Base-by-base conservation (phyloP, 53 echinoderm and acorn worm species). In the Pentamera pediparva region DNA sequence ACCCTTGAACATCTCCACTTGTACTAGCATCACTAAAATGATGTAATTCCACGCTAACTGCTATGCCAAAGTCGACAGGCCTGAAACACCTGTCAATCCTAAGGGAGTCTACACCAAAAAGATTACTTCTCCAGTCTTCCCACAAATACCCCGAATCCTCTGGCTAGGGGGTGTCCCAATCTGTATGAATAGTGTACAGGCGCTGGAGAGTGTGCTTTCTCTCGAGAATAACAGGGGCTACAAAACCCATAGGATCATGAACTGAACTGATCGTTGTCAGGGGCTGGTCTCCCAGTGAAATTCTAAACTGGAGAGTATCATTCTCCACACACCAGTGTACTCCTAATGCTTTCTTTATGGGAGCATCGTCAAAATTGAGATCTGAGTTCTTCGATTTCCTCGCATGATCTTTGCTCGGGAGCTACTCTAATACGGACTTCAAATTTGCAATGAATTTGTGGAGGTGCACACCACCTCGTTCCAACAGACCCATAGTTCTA, bases 391-490 rank as follows among this genome's bases (percentile, higher is more conserved):
- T 62, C 12, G 56, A 1, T 51, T 62, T 18, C 71, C 62, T 20
- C 72, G 35, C 35, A 57, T 50, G 30, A 12, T 86, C 82, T 37
- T 71, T 64, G 9, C 35, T n/a, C 1, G 74, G 77, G 32, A 86
- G 48, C 9, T 81, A 54, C 4, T 73, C 27, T 49, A 77, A 37
- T 18, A 88, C 89, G 35, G 70, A 62, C 18, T 45, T 32, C 22
- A 35, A 70, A 62, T 84, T 89, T 25, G 80, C 75, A 5, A 89
- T 29, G 55, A 87, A 75, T 70, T 82, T 87, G 52, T 87, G 87
- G 0, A 79, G 61, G 15, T 62, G 74, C 20, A 87, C 49, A 54
- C 85, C 79, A 27, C 79, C 85, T 39, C 61, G 30, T 32, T 76
- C 61, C 20, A 76, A 77, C 37, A 79, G 6, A 25, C 24, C 2